A percentile compares a stretch with the other conserved stretches of the same genome.
Evolutionary conservation across 2,888 invertebrate species (phyloP).

Genomic region (Diploptera punctata): DNA sequence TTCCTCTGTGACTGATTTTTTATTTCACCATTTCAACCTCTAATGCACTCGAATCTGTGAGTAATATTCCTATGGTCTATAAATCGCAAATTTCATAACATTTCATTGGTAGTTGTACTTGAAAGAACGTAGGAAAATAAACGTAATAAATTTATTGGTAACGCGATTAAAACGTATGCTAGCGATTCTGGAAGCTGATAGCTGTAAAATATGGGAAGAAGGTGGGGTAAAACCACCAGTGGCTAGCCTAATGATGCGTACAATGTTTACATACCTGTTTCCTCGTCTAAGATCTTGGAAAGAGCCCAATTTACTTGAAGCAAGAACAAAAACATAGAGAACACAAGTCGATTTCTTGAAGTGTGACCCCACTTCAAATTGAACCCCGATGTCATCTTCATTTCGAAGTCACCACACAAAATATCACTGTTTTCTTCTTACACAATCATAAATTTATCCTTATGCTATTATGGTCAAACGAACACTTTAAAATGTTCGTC

Average conservation of each 20-base stretch:
- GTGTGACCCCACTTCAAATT: neutral
- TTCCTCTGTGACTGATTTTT: no score
- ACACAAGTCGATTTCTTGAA: neutral
- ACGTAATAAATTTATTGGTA: no score
- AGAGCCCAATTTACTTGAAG: slow-evolving; percentile 8
- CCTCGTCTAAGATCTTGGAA: slow-evolving; percentile 32
- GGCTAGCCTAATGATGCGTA: neutral
- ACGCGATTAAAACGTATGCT: neutral
- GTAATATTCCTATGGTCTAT: no score
- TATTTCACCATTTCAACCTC: no score
- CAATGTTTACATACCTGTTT: slow-evolving; percentile 30
- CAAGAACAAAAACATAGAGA: slow-evolving; percentile 11
- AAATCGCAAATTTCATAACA: no score
- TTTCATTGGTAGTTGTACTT: no score
- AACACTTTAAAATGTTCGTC: neutral
- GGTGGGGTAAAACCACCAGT: neutral
- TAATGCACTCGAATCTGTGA: no score
- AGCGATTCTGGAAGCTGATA: no score
- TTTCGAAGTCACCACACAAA: neutral
- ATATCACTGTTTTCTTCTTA: no score
- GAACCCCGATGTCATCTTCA: neutral
- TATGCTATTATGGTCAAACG: neutral
- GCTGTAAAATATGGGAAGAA: neutral
- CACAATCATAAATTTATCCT: no score
- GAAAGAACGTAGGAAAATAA: no score